Evolutionary conservation across 2,888 invertebrate species (phyloP), one percentile per base, ranked within the genome.

Genomic region (Ectemnius lituratus): DNA sequence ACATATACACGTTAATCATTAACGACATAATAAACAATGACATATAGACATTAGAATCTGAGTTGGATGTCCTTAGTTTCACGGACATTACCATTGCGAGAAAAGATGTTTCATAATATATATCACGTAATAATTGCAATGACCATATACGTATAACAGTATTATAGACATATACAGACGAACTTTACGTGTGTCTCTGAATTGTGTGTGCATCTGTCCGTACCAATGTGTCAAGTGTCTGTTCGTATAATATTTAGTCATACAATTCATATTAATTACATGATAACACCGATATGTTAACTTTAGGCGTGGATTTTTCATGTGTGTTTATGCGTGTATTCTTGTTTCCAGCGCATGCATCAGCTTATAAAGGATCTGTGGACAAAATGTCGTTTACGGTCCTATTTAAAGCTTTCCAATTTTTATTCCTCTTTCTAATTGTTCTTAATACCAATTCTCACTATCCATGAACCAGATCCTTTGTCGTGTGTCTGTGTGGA

Each of bases 11-110:
- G 84, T 71, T 86, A 86, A 82, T 85, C 65, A 64, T 78, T 82
- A 87, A 87, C 86, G 83, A 85, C 82, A 86, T 84, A 84, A 81
- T 87, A 87, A 84, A 84, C 84, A 86, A 85, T 83, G 83, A 87
- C 87, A 86, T 79, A 78, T 85, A 87, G 87, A 87, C 79, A 83
- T 81, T 84, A 83, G 84, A 86, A 86, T 81, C 80, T 78, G 80
- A 84, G 66, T 14, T 82, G 75, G 75, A 75, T 45, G 70, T 49
- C 74, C 79, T 70, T 67, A 73, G 16, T 13, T 73, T 37, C 58
- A 68, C 75, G 80, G 75, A 74, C 67, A 16, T 16, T 14, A 13
- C 52, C 61, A 62, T 79, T 78, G 74, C 77, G 74, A 75, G 75
- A 79, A 72, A 75, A 79, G 70, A 77, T 77, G 77, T 70, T 72